These are phyloP conservation scores for Margaritifera margaritifera DNA, from an alignment of 2,888 invertebrate species.

Conservation along the genomic window DNA sequence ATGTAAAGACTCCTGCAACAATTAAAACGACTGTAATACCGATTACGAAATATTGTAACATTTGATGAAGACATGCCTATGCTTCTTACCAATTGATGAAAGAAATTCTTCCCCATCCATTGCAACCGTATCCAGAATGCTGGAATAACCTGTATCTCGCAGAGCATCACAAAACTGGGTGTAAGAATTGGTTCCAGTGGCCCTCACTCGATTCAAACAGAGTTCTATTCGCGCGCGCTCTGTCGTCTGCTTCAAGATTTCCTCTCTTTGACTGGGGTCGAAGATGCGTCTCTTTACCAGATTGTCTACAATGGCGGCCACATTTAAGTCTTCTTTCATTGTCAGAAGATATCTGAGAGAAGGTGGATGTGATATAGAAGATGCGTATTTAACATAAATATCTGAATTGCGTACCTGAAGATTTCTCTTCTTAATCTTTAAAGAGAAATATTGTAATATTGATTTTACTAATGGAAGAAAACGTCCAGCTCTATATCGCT, in stretches of 20 bases:
- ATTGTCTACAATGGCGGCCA: conserved; percentile 41
- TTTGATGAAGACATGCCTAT: not conserved
- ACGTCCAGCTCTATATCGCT: too few relatives aligned
- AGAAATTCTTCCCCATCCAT: conserved; percentile 28
- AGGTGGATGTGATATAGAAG: not conserved
- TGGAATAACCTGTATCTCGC: conserved; percentile 47
- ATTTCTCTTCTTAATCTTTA: not conserved
- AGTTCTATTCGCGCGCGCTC: conserved; percentile 42
- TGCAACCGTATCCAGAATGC: conserved; percentile 42
- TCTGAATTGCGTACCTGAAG: not conserved
- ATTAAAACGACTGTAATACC: too few relatives aligned
- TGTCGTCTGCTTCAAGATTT: conserved; percentile 41
- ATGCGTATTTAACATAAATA: not conserved
- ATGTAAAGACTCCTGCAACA: too few relatives aligned
- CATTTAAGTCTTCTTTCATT: conserved; percentile 47
- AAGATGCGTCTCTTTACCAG: conserved; percentile 43
- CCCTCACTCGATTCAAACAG: conserved; percentile 45
- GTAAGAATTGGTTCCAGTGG: conserved; percentile 38
- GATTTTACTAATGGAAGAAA: too few relatives aligned
- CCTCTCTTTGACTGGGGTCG: conserved; percentile 41
- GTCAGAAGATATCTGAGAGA: conserved; percentile 44
- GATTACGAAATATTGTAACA: too few relatives aligned
- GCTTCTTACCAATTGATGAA: conserved; percentile 24
- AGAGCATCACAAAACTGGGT: conserved; percentile 43
- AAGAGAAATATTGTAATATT: not conserved